Percentiles rank a stretch among this genome's conserved stretches.
phyloP scores from a whole-genome alignment of 2,113 vertebrate species.

The Aspidoscelis tigris region DNA sequence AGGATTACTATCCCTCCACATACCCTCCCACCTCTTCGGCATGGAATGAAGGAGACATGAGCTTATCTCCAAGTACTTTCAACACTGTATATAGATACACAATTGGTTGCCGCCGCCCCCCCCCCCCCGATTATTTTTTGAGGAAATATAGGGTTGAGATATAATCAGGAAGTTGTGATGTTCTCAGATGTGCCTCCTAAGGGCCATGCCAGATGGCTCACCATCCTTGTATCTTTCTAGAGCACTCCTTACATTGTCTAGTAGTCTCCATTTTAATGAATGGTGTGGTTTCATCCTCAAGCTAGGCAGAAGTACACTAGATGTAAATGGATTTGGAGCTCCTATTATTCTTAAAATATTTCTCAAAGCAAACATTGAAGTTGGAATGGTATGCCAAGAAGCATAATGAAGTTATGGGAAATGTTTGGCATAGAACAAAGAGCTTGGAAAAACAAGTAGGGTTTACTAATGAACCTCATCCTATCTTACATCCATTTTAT shows the following conservation, averaged over 20 bases:
- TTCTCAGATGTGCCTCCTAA: not conserved
- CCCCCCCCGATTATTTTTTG: not conserved
- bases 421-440: not conserved
- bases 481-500: not conserved
- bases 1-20: too few species aligned
- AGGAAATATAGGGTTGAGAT: not conserved
- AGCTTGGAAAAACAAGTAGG: not conserved
- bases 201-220: not conserved
- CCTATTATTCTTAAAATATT: not conserved
- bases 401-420: not conserved
- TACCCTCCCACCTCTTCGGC: too few species aligned
- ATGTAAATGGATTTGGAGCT: not conserved
- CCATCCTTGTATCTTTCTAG: not conserved
- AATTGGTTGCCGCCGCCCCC: too few species aligned
- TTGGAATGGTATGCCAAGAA: slow-evolving; percentile 10
- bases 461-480: not conserved
- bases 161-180: not conserved
- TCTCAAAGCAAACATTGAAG: slow-evolving; percentile 13
- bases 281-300: slow-evolving; percentile 2
- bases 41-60: too few species aligned
- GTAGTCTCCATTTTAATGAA: slow-evolving; percentile 2
- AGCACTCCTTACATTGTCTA: not conserved
- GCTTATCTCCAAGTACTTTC: too few species aligned
- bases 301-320: not conserved
- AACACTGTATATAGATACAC: too few species aligned